Base-by-base conservation (phyloP, 2,888 invertebrate genomes). In the Hyalella azteca region DNA sequence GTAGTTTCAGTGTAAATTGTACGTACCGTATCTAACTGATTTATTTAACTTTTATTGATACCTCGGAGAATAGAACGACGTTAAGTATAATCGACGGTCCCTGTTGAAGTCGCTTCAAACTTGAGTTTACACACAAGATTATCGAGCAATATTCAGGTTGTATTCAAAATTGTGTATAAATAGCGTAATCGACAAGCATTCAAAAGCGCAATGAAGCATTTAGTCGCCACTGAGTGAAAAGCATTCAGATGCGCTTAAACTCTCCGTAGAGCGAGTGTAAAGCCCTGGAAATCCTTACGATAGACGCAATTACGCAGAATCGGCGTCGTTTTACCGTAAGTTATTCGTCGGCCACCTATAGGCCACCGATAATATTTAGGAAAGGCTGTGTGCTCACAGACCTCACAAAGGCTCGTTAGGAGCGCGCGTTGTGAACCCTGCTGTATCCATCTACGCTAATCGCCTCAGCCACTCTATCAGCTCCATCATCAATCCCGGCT, bases 391-490 rank as follows among this genome's bases (percentile, higher is more conserved):
- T 50, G 59, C 32, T 22, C 59, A 7, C 26, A 59, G 59, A n/a
- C 59, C 13, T 32, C 32, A 59, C 59, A 59, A 59, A 59, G 59
- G 59, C 59, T 59, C 59, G 59, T 59, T 59, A 59, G 22, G 59
- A 7, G 59, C 29, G 26, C 22, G 15, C 9, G 32, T 15, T 59
- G 19, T 59, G 32, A 19, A 26, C 29, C 59, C 19, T 22, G 29
- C 26, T 15, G 32, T 26, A 13, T 59, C 26, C 26, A 29, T 59
- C 3, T 26, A 4, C 9, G 32, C 29, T 59, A 59, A 59, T 59
- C 5, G 59, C 26, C 26, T 11, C 26, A 59, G 22, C 32, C 59
- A 22, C 59, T 15, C 32, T n/a, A n/a, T 50, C 7, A 7, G 50
- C 19, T 32, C 13, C 59, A 59, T 59, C 59, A 59, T 59, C 59